Percentiles rank a stretch among this genome's conserved stretches.
phyloP scores from a whole-genome alignment of 2,888 invertebrate species.

The Ichneumon xanthorius region DNA sequence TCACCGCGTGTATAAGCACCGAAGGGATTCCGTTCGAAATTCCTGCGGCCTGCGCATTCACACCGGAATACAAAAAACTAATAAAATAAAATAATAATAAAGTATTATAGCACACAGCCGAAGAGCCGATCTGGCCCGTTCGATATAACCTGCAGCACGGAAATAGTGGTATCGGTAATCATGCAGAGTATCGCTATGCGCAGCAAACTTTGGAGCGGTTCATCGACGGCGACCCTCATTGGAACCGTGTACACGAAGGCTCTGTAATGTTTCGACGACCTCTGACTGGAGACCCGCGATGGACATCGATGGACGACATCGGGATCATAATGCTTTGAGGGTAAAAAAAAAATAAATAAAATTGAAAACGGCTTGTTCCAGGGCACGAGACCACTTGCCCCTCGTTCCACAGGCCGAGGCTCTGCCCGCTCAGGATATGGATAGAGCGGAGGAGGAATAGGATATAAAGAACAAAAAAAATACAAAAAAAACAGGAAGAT shows the following conservation, averaged over 20 bases:
- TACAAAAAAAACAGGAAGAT: background rate
- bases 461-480: constrained; percentile 30
- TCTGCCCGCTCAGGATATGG: constrained; percentile 1
- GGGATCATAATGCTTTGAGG: constrained; percentile 43
- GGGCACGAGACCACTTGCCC: constrained; percentile 54
- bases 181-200: background rate
- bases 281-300: constrained; percentile 52
- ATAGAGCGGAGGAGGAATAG: constrained; percentile 54
- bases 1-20: constrained; percentile 48
- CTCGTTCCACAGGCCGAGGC: constrained; percentile 32
- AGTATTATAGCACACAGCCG: constrained; percentile 9
- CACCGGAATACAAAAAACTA: background rate
- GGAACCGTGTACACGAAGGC: background rate
- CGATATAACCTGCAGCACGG: constrained; percentile 6
- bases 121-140: constrained; percentile 12
- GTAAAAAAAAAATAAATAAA: constrained; percentile 33
- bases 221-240: background rate
- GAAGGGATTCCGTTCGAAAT: constrained; percentile 54
- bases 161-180: background rate
- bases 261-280: background rate
- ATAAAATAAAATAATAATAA: background rate
- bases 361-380: constrained; percentile 41
- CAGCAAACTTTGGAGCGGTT: constrained; percentile 4
- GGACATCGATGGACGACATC: constrained; percentile 33
- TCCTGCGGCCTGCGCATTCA: constrained; percentile 46